These are phyloP conservation scores for Enteromius afrohamiltoni DNA, from an alignment of 2,797 vertebrate genomes.

Conservation along the genomic window DNA sequence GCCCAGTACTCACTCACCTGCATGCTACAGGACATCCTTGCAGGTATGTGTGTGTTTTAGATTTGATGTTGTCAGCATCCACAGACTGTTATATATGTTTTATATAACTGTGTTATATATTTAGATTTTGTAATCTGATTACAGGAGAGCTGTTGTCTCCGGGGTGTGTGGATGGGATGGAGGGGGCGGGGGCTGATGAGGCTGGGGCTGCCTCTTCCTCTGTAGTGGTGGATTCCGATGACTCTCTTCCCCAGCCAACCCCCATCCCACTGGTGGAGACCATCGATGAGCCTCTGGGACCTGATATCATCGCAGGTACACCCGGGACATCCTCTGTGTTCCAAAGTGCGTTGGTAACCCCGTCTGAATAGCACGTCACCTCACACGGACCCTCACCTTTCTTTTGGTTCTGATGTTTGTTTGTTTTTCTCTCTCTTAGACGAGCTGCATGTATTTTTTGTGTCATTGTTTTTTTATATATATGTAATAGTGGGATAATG, in stretches of 20 bases:
- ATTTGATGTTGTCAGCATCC: neutral
- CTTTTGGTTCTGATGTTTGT: constrained; percentile 42
- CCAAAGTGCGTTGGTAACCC: constrained; percentile 77
- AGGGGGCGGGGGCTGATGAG: constrained; percentile 86
- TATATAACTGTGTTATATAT: neutral
- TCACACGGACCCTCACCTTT: constrained; percentile 46
- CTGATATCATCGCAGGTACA: constrained; percentile 92
- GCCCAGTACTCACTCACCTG: constrained; percentile 98
- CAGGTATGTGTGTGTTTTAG: constrained; percentile 83
- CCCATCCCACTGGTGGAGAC: constrained; percentile 90
- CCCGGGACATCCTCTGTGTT: constrained; percentile 72
- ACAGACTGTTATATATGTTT: neutral
- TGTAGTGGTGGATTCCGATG: constrained; percentile 78
- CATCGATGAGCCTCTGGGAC: constrained; percentile 92
- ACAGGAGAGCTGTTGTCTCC: constrained; percentile 92
- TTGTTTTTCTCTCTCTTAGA: constrained; percentile 32
- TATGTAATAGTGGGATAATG: constrained; percentile 18
- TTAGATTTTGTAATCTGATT: constrained; percentile 2
- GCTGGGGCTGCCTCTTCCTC: constrained; percentile 85
- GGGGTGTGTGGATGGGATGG: constrained; percentile 87
- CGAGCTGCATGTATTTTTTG: constrained; percentile 54
- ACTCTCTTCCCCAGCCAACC: constrained; percentile 84
- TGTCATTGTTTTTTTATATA: constrained; percentile 12
- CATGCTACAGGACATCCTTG: constrained; percentile 98
- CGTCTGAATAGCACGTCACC: constrained; percentile 14